These are phyloP conservation scores for Ectemnius continuus DNA, from an alignment of 2,888 invertebrate genomes.

Conservation along the genomic window DNA sequence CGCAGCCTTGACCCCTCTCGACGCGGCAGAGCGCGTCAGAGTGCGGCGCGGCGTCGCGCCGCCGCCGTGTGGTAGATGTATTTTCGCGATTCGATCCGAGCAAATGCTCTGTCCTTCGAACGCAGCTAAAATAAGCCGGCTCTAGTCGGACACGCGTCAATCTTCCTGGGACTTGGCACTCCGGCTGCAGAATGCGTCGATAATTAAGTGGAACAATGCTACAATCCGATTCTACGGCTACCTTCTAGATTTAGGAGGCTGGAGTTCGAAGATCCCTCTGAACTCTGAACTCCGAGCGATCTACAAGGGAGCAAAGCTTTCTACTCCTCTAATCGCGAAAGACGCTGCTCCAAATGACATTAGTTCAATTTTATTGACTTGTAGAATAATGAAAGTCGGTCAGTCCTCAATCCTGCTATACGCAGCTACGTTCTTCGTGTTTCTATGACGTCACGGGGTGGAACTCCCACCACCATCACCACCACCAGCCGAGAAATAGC, in stretches of 20 bases:
- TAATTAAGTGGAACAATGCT: conserved; percentile 35
- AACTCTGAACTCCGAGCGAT: too few species aligned
- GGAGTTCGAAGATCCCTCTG: too few species aligned
- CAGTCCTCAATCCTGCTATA: conserved; percentile 43
- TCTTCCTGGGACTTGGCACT: conserved; percentile 44
- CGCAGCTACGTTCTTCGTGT: conserved; percentile 17
- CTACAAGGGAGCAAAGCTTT: too few species aligned
- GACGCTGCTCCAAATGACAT: too few species aligned
- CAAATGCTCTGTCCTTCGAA: conserved; percentile 44
- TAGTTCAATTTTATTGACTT: too few species aligned
- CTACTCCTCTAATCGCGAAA: too few species aligned
- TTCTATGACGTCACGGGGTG: conserved; percentile 44
- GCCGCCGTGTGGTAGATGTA: conserved; percentile 8
- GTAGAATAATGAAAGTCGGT: conserved; percentile 33
- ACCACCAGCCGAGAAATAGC: too few species aligned
- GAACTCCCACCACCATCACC: conserved; percentile 22
- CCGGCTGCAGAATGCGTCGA: conserved; percentile 20
- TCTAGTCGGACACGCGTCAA: conserved; percentile 23
- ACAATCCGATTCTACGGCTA: not conserved
- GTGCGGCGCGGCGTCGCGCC: too few species aligned
- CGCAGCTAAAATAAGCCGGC: conserved; percentile 46
- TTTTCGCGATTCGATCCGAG: conserved; percentile 39
- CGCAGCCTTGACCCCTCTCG: conserved; percentile 41
- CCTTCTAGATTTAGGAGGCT: too few species aligned
- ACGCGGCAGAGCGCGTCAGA: not conserved